phyloP scores from a whole-genome alignment of 2,888 invertebrate genomes.

The Ophion ellenae region DNA sequence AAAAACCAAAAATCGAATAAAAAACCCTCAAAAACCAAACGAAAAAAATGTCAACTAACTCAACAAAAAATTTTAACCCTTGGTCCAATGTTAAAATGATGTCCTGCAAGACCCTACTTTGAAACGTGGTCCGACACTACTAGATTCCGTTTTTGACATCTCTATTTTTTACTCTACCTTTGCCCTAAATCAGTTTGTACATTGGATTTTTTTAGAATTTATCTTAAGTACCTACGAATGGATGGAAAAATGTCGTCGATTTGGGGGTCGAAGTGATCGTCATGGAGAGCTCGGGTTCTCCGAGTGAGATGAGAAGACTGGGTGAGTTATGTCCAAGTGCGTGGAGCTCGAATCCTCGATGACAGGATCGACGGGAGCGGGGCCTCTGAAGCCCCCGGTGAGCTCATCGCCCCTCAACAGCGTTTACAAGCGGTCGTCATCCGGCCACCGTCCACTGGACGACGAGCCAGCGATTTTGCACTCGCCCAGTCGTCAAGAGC shows the following conservation, averaged over 20 bases:
- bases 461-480: slow-evolving; percentile 72
- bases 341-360: slow-evolving; percentile 75
- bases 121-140: no score
- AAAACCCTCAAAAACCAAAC: no score
- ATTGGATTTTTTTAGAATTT: background rate
- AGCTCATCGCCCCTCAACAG: slow-evolving; percentile 84
- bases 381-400: slow-evolving; percentile 76
- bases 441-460: slow-evolving; percentile 68
- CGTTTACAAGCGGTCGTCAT: slow-evolving; percentile 73
- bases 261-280: slow-evolving; percentile 3
- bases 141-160: no score
- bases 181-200: background rate
- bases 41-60: no score
- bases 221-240: background rate
- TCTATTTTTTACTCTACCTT: background rate
- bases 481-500: slow-evolving; percentile 61
- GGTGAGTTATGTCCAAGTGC: slow-evolving; percentile 78
- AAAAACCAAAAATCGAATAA: no score
- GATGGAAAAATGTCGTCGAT: background rate
- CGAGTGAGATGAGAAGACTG: slow-evolving; percentile 67
- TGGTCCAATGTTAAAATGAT: no score
- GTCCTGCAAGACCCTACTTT: no score
- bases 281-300: slow-evolving; percentile 51
- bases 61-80: no score
- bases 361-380: slow-evolving; percentile 77